Conservation (phyloP, 2,888 invertebrate genomes). For the Pandemis corylana region DNA sequence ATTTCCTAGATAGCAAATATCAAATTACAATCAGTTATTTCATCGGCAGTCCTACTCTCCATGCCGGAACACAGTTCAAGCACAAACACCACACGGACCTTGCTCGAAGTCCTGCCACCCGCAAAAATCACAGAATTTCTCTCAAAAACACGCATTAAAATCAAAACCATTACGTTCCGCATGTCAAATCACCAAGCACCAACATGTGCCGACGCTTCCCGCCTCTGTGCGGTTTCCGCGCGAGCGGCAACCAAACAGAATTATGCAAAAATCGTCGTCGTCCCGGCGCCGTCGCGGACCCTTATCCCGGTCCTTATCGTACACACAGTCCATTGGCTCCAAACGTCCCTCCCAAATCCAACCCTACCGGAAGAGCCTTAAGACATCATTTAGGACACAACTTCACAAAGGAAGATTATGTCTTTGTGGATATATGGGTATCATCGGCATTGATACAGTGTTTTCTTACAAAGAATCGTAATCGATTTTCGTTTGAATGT, state of each 20-base stretch:
- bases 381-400: not conserved
- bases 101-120: no score
- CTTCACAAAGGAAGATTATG: conserved; percentile 1
- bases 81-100: no score
- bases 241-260: conserved; percentile 11
- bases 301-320: conserved; percentile 3
- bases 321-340: conserved; percentile 9
- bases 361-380: not conserved
- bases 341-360: not conserved
- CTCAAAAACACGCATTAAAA: no score
- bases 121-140: no score
- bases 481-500: conserved; percentile 11
- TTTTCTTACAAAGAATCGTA: conserved; percentile 10
- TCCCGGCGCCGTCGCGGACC: not conserved
- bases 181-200: not conserved
- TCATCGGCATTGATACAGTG: not conserved
- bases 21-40: no score
- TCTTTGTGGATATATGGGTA: conserved; percentile 1
- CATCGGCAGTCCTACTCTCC: no score
- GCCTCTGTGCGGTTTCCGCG: not conserved
- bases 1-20: no score
- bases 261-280: conserved; percentile 22
- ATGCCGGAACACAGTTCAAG: no score
- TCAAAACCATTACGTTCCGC: no score
- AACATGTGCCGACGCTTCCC: not conserved